Evolutionary conservation across 2,113 vertebrate genomes (phyloP).

Genomic region (Toxotes jaculatrix): DNA sequence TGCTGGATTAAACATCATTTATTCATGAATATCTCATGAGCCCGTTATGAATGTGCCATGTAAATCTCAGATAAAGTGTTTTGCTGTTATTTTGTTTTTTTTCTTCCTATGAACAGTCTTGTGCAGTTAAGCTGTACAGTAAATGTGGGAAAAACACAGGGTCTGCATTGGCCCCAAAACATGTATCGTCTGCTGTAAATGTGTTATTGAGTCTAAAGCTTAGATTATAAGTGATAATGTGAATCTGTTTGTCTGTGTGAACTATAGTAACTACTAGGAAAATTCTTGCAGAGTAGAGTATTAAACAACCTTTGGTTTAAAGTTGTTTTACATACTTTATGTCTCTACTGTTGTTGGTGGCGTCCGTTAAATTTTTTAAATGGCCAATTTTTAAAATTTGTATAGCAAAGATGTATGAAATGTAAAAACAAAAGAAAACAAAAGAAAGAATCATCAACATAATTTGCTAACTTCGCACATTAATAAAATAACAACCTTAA

Average conservation of each 20-base stretch:
- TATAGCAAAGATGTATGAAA: neutral
- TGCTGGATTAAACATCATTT: conserved; percentile 12
- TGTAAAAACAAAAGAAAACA: neutral
- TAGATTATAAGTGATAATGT: conserved; percentile 18
- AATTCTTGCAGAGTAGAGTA: neutral
- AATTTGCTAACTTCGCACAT: neutral
- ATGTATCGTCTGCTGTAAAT: conserved; percentile 17
- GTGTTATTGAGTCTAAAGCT: conserved; percentile 15
- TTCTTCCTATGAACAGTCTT: conserved; percentile 2
- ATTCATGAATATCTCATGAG: conserved; percentile 35
- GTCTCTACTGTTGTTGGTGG: neutral
- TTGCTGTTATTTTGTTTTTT: neutral
- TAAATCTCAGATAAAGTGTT: conserved; percentile 29
- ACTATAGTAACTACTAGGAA: neutral
- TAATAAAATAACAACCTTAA: neutral
- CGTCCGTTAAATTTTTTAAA: neutral
- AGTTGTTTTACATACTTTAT: neutral
- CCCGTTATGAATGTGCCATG: conserved; percentile 55
- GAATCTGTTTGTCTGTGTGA: conserved; percentile 41
- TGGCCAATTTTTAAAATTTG: neutral
- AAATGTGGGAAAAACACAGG: neutral
- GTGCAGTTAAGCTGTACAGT: conserved; percentile 8
- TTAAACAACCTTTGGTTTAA: neutral
- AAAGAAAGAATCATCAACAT: neutral
- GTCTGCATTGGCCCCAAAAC: neutral